A percentile compares a stretch with the other conserved stretches of the same genome.
Conservation (phyloP, 2,113 vertebrate species). For the Excalfactoria chinensis region DNA sequence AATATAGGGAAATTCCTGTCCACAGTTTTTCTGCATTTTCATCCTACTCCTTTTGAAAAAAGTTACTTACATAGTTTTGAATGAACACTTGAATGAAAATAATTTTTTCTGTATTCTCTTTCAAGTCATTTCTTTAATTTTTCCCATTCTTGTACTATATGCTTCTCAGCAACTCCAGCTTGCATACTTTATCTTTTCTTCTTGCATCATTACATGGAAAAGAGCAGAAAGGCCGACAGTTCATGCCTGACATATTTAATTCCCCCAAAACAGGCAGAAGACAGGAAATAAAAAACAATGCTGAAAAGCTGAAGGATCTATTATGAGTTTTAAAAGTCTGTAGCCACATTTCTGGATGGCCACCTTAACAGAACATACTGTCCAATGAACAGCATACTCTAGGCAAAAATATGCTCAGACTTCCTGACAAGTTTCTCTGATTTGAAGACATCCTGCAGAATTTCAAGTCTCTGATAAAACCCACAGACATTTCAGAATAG, state of each 20-base stretch:
- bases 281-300: background rate
- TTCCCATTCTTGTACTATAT: background rate
- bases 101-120: background rate
- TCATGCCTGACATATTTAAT: background rate
- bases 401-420: background rate
- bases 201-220: background rate
- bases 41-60: background rate
- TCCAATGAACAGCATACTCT: background rate
- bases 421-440: background rate
- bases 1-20: background rate
- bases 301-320: background rate
- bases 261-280: background rate
- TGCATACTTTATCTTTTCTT: background rate
- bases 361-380: fast-evolving
- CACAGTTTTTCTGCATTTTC: background rate
- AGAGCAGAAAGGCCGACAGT: background rate
- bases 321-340: background rate
- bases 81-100: background rate
- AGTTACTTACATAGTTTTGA: background rate
- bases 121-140: background rate
- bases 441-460: background rate
- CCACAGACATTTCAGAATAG: background rate
- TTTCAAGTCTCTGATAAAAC: background rate
- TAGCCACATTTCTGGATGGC: background rate
- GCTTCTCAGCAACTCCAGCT: background rate